Percentiles rank a stretch among this genome's conserved stretches.
Evolutionary conservation across 1,140 invertebrate species (phyloP).

Genomic region (Telenomus remus): DNA sequence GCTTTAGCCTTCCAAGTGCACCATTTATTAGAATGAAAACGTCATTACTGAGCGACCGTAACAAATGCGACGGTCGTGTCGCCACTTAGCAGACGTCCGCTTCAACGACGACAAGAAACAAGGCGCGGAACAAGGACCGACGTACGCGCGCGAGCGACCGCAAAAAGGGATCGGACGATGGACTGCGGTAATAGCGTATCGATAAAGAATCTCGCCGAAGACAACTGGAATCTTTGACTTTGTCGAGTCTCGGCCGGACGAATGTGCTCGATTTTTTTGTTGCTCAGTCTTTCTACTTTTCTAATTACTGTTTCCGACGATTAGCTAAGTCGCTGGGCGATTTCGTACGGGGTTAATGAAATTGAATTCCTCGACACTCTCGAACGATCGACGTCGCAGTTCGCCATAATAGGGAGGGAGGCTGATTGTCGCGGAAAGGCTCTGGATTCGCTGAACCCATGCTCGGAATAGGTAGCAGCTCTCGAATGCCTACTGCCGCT

Average conservation of each 20-base stretch:
- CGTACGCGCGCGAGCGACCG: conserved; percentile 17
- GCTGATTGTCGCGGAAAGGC: conserved; percentile 60
- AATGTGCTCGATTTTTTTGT: conserved; percentile 48
- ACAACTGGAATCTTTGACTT: conserved; percentile 53
- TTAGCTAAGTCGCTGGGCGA: conserved; percentile 41
- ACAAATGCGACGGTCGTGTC: conserved; percentile 59
- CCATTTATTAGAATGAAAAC: conserved; percentile 66
- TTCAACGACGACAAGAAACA: conserved; percentile 32
- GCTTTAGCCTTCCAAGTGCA: conserved; percentile 34
- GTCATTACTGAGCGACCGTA: conserved; percentile 61
- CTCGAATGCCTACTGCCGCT: conserved; percentile 65
- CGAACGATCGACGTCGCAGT: conserved; percentile 39
- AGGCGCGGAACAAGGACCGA: conserved; percentile 27
- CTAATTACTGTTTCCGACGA: conserved; percentile 56
- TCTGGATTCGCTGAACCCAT: conserved; percentile 70
- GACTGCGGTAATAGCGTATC: conserved; percentile 38
- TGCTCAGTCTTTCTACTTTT: conserved; percentile 39
- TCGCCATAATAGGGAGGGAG: conserved; percentile 67
- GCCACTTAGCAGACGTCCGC: conserved; percentile 60
- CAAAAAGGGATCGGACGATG: conserved; percentile 41
- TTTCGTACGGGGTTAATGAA: conserved; percentile 47
- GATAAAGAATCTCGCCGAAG: conserved; percentile 48
- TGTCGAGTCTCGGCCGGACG: conserved; percentile 13
- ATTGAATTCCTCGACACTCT: conserved; percentile 56
- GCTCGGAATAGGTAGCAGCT: conserved; percentile 66